Base-by-base conservation (phyloP, 37 sponge, comb jelly and placozoan species). In the Crambe crambe region DNA sequence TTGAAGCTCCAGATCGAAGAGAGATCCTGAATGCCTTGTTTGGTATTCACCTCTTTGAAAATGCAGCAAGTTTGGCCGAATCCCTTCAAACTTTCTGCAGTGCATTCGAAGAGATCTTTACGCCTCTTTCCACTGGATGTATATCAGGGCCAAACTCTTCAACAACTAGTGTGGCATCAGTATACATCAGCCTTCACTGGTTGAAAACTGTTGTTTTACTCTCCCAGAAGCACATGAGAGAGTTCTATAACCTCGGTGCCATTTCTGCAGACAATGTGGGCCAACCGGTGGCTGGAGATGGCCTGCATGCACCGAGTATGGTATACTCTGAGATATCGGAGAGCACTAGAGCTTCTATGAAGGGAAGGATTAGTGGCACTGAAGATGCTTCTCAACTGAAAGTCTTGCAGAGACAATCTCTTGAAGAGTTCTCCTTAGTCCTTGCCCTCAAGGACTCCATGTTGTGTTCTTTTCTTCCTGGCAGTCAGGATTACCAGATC, bases 371-470 rank as follows among this genome's bases (percentile, higher is more conserved):
- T 26, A 37, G 31, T 76, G 76, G 39, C 0, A 32, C n/a, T 8
- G 57, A 54, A 34, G 80, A 69, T 10, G 6, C 25, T 23, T 23
- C 37, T 69, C 78, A 43, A 27, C 78, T 20, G 25, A 57, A 5
- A 1, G 31, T 42, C 26, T 58, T n/a, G 37, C 59, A 70, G 58
- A 1, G 40, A 58, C 70, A 25, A 4, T 56, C 68, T 23, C 54
- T 85, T 27, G 86, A 85, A 64, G 86, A 85, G 67, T 64, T 85
- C 67, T 78, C 79, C 22, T 51, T 85, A n/a, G 62, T 85, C 12
- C 65, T 85, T 12, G 70, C 86, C 0, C 42, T 79, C 18, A 85
- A 78, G 41, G 86, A 85, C 29, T 62, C 58, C 22, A 37, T 85
- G 30, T 47, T 85, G 10, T 47, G 79, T 20, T 64, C 79, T 3